Percentiles rank a stretch among this genome's conserved stretches.
Conservation (phyloP, 1,140 invertebrate genomes). For the Atta texana region DNA sequence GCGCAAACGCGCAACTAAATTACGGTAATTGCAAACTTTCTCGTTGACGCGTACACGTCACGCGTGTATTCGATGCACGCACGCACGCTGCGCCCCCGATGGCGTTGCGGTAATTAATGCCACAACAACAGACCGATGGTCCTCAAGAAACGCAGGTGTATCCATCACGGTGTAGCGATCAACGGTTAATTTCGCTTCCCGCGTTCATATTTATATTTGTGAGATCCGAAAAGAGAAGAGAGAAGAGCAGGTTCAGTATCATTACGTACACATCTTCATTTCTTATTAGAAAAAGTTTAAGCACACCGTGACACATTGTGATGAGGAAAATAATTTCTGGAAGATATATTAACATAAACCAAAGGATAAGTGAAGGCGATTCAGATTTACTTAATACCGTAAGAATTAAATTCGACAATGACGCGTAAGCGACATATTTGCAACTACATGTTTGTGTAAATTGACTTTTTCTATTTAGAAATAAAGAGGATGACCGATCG, state of each 20-base stretch:
- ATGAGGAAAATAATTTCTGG: slow-evolving; percentile 6
- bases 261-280: not conserved
- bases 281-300: not conserved
- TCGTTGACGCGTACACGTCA: slow-evolving; percentile 40
- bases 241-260: not conserved
- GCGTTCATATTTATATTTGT: not conserved
- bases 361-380: no score
- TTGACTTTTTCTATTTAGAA: no score
- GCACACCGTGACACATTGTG: no score
- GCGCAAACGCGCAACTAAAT: slow-evolving; percentile 16
- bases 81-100: slow-evolving; percentile 2
- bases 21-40: slow-evolving; percentile 55
- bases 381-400: no score
- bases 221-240: not conserved
- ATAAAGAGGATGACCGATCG: no score
- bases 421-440: no score
- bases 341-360: no score
- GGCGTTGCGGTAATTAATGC: slow-evolving; percentile 32
- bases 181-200: not conserved
- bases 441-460: no score
- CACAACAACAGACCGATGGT: not conserved
- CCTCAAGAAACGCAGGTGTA: slow-evolving; percentile 8
- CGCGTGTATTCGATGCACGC: slow-evolving; percentile 9
- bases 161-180: slow-evolving; percentile 1
- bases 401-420: no score